phyloP scores from a whole-genome alignment of 2,888 invertebrate species.

The Choreutis nemorana region DNA sequence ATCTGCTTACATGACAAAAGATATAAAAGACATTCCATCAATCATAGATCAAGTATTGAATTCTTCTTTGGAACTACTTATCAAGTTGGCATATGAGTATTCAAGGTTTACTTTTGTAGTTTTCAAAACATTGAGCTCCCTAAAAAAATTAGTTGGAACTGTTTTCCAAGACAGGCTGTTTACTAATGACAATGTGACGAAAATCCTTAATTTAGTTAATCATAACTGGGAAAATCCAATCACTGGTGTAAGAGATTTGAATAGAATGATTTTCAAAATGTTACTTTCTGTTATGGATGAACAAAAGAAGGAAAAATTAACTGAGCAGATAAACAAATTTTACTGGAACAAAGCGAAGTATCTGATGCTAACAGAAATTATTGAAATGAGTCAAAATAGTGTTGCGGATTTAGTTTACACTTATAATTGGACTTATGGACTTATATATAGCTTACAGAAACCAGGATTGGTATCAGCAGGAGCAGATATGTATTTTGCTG shows the following conservation, averaged over 20 bases:
- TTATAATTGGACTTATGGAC: conserved; percentile 34
- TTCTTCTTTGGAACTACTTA: conserved; percentile 27
- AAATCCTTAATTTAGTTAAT: conserved; percentile 55
- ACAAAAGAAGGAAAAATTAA: conserved; percentile 21
- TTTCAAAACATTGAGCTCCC: conserved; percentile 55
- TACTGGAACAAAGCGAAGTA: conserved; percentile 70
- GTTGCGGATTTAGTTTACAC: conserved; percentile 15
- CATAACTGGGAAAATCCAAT: conserved; percentile 71
- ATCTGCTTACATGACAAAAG: conserved; percentile 31
- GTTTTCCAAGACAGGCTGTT: conserved; percentile 28
- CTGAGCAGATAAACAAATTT: conserved; percentile 42
- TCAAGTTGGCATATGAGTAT: conserved; percentile 50
- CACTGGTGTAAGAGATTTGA: conserved; percentile 62
- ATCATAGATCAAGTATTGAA: conserved; percentile 20
- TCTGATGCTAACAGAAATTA: conserved; percentile 60
- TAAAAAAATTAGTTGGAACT: conserved; percentile 41
- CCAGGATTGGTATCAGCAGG: conserved; percentile 67
- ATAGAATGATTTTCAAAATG: conserved; percentile 52
- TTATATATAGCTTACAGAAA: conserved; percentile 46
- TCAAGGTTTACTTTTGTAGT: conserved; percentile 58
- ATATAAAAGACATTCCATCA: conserved; percentile 10
- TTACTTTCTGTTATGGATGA: conserved; percentile 26
- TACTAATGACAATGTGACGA: conserved; percentile 29
- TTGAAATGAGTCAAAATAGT: conserved; percentile 25
- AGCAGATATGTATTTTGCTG: conserved; percentile 64